Conservation (phyloP, 2,888 invertebrate genomes). For the Synanthedon myopaeformis region DNA sequence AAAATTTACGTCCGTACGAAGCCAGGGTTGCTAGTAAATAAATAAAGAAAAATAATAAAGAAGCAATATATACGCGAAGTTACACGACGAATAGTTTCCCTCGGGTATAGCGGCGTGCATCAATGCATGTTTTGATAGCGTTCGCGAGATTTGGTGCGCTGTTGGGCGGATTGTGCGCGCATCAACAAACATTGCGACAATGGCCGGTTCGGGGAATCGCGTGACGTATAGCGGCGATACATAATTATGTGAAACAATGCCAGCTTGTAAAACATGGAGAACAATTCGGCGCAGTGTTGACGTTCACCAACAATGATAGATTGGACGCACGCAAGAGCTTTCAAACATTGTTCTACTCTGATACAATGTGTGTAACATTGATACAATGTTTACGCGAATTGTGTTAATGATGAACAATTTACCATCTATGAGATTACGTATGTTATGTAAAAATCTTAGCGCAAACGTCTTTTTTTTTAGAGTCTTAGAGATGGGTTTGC, state of each 20-base stretch:
- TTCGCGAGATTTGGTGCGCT: constrained; percentile 56
- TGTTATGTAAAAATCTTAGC: no score
- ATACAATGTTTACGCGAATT: constrained; percentile 1
- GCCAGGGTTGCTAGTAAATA: no score
- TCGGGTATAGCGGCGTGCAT: not conserved
- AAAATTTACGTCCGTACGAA: no score
- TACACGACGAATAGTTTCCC: not conserved
- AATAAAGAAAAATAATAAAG: no score
- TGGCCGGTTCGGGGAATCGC: constrained; percentile 51
- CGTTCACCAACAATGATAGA: constrained; percentile 23
- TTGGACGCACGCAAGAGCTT: constrained; percentile 41
- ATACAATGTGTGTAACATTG: constrained; percentile 1
- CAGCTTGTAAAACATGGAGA: constrained; percentile 60
- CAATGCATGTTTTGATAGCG: constrained; percentile 22
- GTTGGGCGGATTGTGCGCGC: constrained; percentile 34
- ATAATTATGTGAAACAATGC: constrained; percentile 64
- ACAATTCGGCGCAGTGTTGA: constrained; percentile 34
- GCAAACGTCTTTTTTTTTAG: no score
- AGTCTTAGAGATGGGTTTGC: no score
- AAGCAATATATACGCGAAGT: no score
- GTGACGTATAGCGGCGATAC: constrained; percentile 43
- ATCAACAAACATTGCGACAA: constrained; percentile 64
- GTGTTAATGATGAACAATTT: not conserved
- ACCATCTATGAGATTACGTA: no score
- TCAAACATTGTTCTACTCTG: constrained; percentile 30